phyloP scores from a whole-genome alignment of 2,888 invertebrate genomes.

The Aplocera efformata region DNA sequence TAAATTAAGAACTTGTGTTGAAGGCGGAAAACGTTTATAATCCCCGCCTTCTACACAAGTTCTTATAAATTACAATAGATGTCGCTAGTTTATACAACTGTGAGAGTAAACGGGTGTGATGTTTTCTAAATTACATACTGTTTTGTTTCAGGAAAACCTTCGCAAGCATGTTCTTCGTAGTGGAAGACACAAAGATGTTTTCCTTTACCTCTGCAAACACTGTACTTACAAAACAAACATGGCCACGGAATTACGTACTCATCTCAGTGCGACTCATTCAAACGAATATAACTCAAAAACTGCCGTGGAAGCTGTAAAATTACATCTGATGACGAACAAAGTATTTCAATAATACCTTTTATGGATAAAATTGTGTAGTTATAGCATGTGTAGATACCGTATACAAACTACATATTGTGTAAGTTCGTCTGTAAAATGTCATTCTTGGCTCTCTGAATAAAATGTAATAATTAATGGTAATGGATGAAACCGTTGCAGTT shows the following conservation, averaged over 20 bases:
- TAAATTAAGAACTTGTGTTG: too few species aligned
- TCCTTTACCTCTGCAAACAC: conserved; percentile 87
- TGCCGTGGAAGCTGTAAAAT: conserved; percentile 67
- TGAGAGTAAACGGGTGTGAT: background rate
- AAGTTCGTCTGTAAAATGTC: too few species aligned
- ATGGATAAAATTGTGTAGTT: background rate
- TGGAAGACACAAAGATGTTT: conserved; percentile 87
- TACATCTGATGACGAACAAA: conserved; percentile 43
- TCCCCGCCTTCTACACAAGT: too few species aligned
- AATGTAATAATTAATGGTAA: too few species aligned
- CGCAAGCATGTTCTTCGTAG: conserved; percentile 92
- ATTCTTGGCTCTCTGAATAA: too few species aligned
- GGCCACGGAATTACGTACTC: conserved; percentile 84
- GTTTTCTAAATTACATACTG: background rate
- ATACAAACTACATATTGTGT: too few species aligned
- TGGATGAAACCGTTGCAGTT: too few species aligned
- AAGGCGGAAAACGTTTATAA: too few species aligned
- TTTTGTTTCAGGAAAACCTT: conserved; percentile 86
- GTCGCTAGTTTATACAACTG: conserved; percentile 8
- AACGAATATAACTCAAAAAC: conserved; percentile 71
- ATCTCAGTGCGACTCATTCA: conserved; percentile 81
- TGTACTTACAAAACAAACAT: conserved; percentile 83
- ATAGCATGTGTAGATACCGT: too few species aligned
- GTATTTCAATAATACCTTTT: conserved; percentile 4
- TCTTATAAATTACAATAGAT: too few species aligned